Base-by-base conservation (phyloP, 2,888 invertebrate species). In the Platerodrilus igneus region DNA sequence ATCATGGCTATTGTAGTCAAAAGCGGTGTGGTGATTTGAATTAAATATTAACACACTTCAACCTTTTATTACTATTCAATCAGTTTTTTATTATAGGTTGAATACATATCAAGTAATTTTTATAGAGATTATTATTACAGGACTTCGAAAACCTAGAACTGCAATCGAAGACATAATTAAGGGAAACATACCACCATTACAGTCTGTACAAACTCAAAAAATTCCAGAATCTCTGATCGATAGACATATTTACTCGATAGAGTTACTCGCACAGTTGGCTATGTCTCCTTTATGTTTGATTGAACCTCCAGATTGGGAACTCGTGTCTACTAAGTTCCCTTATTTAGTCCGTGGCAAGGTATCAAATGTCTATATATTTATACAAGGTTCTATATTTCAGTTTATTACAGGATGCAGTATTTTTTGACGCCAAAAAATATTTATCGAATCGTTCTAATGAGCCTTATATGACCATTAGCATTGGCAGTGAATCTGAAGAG, bases 261-360 rank as follows among this genome's bases (percentile, higher is more conserved):
- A 74, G 57, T 68, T 69, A 58, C 58, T 77, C 51, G 69, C 76
- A 45, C 67, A 70, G 33, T 69, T 76, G 58, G 72, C 76, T 35
- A 69, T 70, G 62, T 75, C 75, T 33, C 75, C 76, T 16, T 67
- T 71, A 32, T 74, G 75, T 51, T 66, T 72, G 47, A 58, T 64
- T 27, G 65, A 70, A 31, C 77, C 77, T 17, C 60, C 58, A 27
- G 73, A 75, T 54, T 74, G 76, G 74, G 67, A 70, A 33, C 66
- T 69, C 35, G 74, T 77, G 52, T 66, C 69, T 30, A 66, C 64
- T 49, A 72, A 73, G 43, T 70, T 69, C 58, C 76, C 76, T 9
- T 63, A 58, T 48, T 67, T 77, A 44, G 62, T 74, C 41, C 70
- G 74, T n/a, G n/a, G n/a, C 50, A 74, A 74, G 69, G 75, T 75